Base-by-base conservation (phyloP, 1,140 invertebrate genomes). In the Brachionus paranguensis region DNA sequence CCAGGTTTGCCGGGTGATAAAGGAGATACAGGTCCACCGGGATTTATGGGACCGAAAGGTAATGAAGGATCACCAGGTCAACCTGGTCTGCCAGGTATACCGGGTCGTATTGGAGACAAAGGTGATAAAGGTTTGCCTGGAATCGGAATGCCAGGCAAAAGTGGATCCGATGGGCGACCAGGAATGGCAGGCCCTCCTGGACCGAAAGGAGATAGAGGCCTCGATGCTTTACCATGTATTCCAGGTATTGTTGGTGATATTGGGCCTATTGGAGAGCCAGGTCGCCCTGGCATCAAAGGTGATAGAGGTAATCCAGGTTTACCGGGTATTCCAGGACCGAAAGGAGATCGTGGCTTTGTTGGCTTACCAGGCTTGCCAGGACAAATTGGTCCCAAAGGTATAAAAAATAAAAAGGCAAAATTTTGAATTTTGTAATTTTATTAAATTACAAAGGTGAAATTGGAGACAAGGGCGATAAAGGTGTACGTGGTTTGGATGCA, bases 31-130 rank as follows among this genome's bases (percentile, higher is more conserved):
- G 72, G 74, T 65, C 93, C 8, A 91, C 90, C 86, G 91, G 93
- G 76, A 92, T 93, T n/a, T 88, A 91, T 6, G 90, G 91, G 84
- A 92, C 92, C 43, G 53, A 29, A 17, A 29, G 84, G 84, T 11
- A 68, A 55, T 20, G 24, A 27, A 6, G 84, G 84, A 14, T 20
- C 12, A 65, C 17, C 53, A 5, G 84, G 84, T 17, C 68, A 91
- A 11, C 45, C 68, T 14, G 83, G 83, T 24, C 7, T 84, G 11
- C 53, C 53, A 17, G 76, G 76, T 10, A 11, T 64, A 12, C 7
- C 17, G 0, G 76, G 76, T 20, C 29, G 50, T 20, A 33, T 33
- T 20, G 76, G 76, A 10, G 29, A 60, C 0, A 79, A 79, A 70
- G 81, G 81, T 3, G 45, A 70, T 2, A 84, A 50, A 84, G 81